These are phyloP conservation scores for Chloroceryle aenea DNA, from an alignment of 2,113 vertebrate species.

Conservation along the genomic window DNA sequence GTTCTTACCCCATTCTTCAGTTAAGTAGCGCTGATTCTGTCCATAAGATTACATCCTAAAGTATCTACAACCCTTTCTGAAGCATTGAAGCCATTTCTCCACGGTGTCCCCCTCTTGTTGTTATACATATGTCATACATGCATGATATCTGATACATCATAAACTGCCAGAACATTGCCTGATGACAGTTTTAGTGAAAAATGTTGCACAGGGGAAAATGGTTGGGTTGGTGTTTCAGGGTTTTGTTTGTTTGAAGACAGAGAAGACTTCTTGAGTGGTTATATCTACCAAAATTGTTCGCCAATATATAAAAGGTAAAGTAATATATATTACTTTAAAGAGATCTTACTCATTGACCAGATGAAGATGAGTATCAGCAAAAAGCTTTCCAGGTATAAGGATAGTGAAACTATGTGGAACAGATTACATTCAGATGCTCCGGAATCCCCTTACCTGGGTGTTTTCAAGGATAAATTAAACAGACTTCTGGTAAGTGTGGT, in stretches of 20 bases:
- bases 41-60: neutral
- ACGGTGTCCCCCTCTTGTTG: neutral
- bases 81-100: neutral
- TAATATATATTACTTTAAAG: neutral
- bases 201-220: neutral
- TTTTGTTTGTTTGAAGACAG: neutral
- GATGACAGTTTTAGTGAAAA: neutral
- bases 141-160: neutral
- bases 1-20: neutral
- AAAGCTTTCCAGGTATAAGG: neutral
- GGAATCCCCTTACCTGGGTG: neutral
- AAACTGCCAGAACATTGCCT: neutral
- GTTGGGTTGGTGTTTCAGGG: neutral
- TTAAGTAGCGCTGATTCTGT: neutral
- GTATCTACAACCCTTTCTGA: neutral
- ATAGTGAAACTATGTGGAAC: neutral
- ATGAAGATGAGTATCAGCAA: neutral
- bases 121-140: neutral
- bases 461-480: neutral
- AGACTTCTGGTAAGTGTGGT: neutral
- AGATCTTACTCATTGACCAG: neutral
- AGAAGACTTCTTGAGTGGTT: neutral
- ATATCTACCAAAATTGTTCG: neutral
- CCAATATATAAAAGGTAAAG: neutral
- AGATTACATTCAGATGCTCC: neutral